These are phyloP conservation scores for Pionites leucogaster DNA, from an alignment of 2,113 vertebrate genomes.

Conservation along the genomic window DNA sequence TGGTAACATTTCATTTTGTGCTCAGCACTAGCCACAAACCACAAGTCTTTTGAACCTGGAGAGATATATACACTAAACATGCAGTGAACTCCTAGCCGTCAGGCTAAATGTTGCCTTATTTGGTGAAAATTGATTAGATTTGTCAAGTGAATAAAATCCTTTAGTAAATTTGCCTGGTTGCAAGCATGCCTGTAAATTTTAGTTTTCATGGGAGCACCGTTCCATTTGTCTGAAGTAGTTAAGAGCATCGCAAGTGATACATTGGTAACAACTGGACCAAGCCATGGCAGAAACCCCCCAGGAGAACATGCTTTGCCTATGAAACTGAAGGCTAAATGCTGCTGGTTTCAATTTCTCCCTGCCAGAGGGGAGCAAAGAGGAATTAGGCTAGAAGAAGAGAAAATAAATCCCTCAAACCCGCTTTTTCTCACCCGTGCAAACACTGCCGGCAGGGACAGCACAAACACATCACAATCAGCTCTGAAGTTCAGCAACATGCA, in stretches of 20 bases:
- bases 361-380: neutral
- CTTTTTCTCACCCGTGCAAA: neutral
- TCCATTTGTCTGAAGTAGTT: conserved; percentile 50
- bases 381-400: neutral
- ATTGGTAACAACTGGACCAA: conserved; percentile 10
- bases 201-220: neutral
- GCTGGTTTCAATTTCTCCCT: conserved; percentile 2
- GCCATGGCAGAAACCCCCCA: neutral
- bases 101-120: conserved; percentile 9
- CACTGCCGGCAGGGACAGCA: neutral
- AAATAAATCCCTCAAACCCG: neutral
- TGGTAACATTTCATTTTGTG: neutral
- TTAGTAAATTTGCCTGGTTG: conserved; percentile 43
- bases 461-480: neutral
- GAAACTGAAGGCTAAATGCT: neutral
- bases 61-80: neutral
- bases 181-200: conserved; percentile 6
- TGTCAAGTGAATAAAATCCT: conserved; percentile 60
- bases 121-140: conserved; percentile 55
- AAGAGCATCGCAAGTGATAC: conserved; percentile 1
- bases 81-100: neutral
- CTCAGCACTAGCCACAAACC: neutral
- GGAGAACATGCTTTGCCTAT: neutral
- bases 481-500: neutral
- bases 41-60: neutral